Conservation (phyloP, 2,113 vertebrate genomes). For the Poeciliopsis occidentalis region DNA sequence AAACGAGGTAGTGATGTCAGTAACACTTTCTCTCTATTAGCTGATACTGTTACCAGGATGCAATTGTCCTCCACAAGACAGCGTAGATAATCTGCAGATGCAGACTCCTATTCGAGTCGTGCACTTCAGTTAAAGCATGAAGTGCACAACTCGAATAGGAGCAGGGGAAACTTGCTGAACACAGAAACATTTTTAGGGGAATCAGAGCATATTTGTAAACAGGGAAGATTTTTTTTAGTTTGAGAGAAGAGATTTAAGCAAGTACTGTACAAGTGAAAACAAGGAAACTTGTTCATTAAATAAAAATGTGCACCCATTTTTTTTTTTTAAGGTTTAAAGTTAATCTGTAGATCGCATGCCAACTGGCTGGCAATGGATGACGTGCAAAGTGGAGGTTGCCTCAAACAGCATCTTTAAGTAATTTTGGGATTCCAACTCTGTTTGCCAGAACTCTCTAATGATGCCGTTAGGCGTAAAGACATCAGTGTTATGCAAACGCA, state of each 20-base stretch:
- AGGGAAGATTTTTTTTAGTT: not conserved
- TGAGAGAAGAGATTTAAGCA: not conserved
- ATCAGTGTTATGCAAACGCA: not conserved
- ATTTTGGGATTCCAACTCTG: no score
- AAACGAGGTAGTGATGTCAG: not conserved
- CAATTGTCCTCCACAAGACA: no score
- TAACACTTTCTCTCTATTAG: not conserved
- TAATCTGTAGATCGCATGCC: not conserved
- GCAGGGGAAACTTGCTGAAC: not conserved
- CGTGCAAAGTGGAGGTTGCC: no score
- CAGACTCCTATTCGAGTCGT: not conserved
- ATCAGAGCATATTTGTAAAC: not conserved
- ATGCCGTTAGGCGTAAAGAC: not conserved
- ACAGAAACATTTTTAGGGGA: no score
- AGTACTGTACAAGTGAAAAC: not conserved
- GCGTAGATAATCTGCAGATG: not conserved
- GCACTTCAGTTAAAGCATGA: not conserved
- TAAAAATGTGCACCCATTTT: not conserved
- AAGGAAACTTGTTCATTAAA: not conserved
- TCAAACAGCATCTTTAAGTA: no score
- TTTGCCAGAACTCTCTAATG: no score
- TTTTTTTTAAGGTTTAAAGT: not conserved
- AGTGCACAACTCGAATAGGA: not conserved
- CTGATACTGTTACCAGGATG: no score
- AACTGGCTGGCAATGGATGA: no score